Evolutionary conservation across 53 echinoderm and acorn worm species (phyloP), one percentile per base, ranked within the genome.

Genomic region (Paracentrotus lividus): DNA sequence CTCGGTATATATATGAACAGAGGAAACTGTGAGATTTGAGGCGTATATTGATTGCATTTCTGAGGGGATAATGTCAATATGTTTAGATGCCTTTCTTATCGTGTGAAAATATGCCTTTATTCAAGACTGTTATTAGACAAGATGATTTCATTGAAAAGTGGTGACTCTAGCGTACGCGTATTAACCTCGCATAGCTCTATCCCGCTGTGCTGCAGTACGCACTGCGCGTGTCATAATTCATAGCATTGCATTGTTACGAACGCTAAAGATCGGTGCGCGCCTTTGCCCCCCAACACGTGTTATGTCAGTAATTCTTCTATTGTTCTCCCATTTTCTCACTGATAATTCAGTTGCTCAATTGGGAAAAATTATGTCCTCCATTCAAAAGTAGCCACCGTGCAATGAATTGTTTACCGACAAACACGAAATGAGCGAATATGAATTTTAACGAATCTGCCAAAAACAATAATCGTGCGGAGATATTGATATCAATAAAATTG

Each of bases 41-140:
- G 34, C 56, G 29, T 86, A 56, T 56, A 86, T 86, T 56, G 86
- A 86, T 86, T 86, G 33, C 56, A 53, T 56, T 56, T 24, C n/a
- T n/a, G n/a, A n/a, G n/a, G n/a, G n/a, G n/a, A n/a, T 86, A 5
- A 0, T 45, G 4, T 81, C 81, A n/a, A 26, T 81, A 47, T 81
- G n/a, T 47, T 77, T 77, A 77, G 77, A 43, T 77, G 77, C 24
- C n/a, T 81, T 27, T 81, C 18, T n/a, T 45, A 81, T 23, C 81
- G 81, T 81, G 81, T 47, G 81, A 81, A 81, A 81, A 47, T 81
- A 47, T 45, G 47, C 47, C 49, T 81, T 3, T 45, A 21, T 47
- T 26, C 6, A 47, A 10, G 44, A 33, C 81, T 47, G 44, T 45
- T 47, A n/a, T n/a, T n/a, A n/a, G 10, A n/a, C 77, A 13, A 47